A percentile compares a stretch with the other conserved stretches of the same genome.
These are phyloP conservation scores for Rhinogobius similis DNA, from an alignment of 2,113 vertebrate species.

Conservation along the genomic window DNA sequence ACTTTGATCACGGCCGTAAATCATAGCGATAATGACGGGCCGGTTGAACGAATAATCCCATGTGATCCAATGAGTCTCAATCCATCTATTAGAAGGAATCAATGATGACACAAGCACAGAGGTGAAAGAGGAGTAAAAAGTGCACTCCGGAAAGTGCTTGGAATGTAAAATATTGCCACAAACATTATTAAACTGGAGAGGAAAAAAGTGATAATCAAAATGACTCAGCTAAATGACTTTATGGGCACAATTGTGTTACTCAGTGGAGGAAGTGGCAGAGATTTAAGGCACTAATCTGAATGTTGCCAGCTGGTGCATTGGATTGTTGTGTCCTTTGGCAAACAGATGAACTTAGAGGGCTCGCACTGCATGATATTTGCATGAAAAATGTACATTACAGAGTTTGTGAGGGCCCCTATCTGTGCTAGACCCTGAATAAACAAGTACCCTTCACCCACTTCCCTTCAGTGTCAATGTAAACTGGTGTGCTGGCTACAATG, in stretches of 20 bases:
- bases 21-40: slow-evolving; percentile 38
- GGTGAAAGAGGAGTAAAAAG: not conserved
- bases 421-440: too few relatives aligned
- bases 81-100: slow-evolving; percentile 24
- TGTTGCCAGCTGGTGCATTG: not conserved
- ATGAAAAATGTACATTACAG: too few relatives aligned
- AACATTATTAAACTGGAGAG: not conserved
- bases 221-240: not conserved
- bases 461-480: too few relatives aligned
- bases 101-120: not conserved
- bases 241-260: not conserved
- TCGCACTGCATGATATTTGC: too few relatives aligned
- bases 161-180: not conserved
- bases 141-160: not conserved
- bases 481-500: too few relatives aligned
- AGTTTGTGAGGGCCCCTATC: too few relatives aligned
- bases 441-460: too few relatives aligned
- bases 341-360: too few relatives aligned
- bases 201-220: not conserved
- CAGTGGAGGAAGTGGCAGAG: too few relatives aligned
- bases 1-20: slow-evolving; percentile 54
- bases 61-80: slow-evolving; percentile 40
- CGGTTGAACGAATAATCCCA: slow-evolving; percentile 25
- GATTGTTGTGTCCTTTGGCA: not conserved
- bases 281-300: too few relatives aligned